These are phyloP conservation scores for Stegodyphus mimosarum DNA, from an alignment of 1,140 invertebrate genomes.

Conservation along the genomic window DNA sequence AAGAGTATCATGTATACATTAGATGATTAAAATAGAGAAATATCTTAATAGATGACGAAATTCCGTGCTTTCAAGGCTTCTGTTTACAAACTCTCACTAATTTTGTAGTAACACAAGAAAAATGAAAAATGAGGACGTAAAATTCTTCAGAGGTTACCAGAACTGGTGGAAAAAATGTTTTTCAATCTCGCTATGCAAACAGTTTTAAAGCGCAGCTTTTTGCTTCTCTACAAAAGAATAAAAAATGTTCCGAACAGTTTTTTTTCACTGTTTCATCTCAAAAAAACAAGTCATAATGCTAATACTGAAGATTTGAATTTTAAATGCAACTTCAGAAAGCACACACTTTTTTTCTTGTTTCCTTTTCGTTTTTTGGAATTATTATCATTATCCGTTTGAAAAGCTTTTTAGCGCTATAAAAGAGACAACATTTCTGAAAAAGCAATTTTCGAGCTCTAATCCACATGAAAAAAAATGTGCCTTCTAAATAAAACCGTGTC, in stretches of 20 bases:
- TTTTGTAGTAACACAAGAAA: conserved; percentile 10
- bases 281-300: background rate
- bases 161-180: background rate
- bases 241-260: background rate
- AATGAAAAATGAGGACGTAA: background rate
- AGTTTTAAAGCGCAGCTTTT: conserved; percentile 32
- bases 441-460: conserved; percentile 19
- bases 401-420: conserved; percentile 6
- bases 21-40: no score
- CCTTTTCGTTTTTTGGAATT: conserved; percentile 11
- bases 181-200: conserved; percentile 38
- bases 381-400: conserved; percentile 25
- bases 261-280: background rate
- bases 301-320: conserved; percentile 37
- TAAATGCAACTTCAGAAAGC: conserved; percentile 21
- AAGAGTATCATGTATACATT: no score
- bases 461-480: no score
- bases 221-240: conserved; percentile 18
- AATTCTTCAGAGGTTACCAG: background rate
- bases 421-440: conserved; percentile 6
- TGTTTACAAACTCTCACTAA: conserved; percentile 21
- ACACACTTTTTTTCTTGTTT: background rate
- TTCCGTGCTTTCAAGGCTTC: background rate
- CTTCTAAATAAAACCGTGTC: no score
- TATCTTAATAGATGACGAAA: no score